A percentile compares a stretch with the other conserved stretches of the same genome.
These are phyloP conservation scores for Hemithea aestivaria DNA, from an alignment of 2,888 invertebrate species.

Conservation along the genomic window DNA sequence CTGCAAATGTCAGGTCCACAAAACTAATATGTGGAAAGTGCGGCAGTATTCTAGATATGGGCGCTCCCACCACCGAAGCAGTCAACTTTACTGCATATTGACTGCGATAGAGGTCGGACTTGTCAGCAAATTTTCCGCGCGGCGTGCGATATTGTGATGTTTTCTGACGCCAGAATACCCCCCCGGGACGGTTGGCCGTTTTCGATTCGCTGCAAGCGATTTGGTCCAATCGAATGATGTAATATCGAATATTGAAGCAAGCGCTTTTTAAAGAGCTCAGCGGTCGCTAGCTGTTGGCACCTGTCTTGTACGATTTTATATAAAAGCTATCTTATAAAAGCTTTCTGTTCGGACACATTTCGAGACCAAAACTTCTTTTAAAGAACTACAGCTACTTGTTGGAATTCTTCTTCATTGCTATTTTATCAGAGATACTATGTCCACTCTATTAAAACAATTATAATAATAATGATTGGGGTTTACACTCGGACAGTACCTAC, in stretches of 20 bases:
- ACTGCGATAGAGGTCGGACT: conserved; percentile 25
- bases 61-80: conserved; percentile 29
- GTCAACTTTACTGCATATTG: conserved; percentile 48
- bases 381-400: no score
- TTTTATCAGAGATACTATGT: no score
- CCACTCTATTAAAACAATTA: no score
- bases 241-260: conserved; percentile 19
- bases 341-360: no score
- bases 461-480: no score
- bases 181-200: conserved; percentile 24
- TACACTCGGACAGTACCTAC: no score
- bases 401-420: no score
- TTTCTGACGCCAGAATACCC: conserved; percentile 25
- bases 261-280: conserved; percentile 4
- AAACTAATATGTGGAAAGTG: conserved; percentile 10
- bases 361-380: no score
- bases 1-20: neutral
- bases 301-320: neutral
- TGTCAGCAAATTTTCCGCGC: conserved; percentile 35
- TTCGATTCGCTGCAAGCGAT: conserved; percentile 25
- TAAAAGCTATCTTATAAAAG: neutral
- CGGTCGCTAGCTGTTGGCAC: neutral
- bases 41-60: conserved; percentile 10
- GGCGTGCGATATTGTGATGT: conserved; percentile 30
- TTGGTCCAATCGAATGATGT: conserved; percentile 27